Evolutionary conservation across 2,113 vertebrate species (phyloP), one percentile per base, ranked within the genome.

Genomic region (Zosterops japonicus): DNA sequence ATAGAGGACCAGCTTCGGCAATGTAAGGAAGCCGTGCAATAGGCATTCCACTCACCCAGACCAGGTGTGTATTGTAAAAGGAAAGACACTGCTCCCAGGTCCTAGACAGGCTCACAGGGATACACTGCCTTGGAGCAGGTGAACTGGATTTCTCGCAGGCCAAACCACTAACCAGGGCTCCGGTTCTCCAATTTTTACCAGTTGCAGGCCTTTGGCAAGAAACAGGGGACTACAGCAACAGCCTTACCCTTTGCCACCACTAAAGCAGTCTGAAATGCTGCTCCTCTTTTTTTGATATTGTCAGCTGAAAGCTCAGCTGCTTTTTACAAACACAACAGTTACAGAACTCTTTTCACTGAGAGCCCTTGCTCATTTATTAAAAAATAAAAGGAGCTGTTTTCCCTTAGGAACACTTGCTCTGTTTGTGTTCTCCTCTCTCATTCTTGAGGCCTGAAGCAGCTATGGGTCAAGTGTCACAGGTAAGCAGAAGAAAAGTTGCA

Each of bases 51-150:
- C 6, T 24, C 7, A 3, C 22, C 15, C 17, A 15, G 22, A 46
- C 3, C 1, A 28, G 14, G 14, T 2, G 2, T 0, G 4, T 4
- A 6, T 1, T 35, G 41, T 5, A 52, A 23, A 74, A 89, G 59
- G 23, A 47, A 46, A 64, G 0, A 6, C n/a, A 19, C 14, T 12
- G 10, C 8, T 25, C 23, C 35, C 28, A 1, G 4, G 11, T 46
- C 44, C 16, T 28, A 25, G 18, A 10, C 0, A 3, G 17, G 24
- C n/a, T 53, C 14, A 33, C 4, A 9, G 0, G 0, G 17, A 33
- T 8, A 2, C 4, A 11, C 0, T 14, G 18, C 4, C 35, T 15
- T 13, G 4, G 17, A 41, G 5, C 6, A 14, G 0, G 0, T 1
- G 3, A 35, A n/a, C 1, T 14, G 3, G 28, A 36, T 23, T 53